Evolutionary conservation across 1,140 invertebrate genomes (phyloP), one percentile per base, ranked within the genome.

Genomic region (Tribolium madens): DNA sequence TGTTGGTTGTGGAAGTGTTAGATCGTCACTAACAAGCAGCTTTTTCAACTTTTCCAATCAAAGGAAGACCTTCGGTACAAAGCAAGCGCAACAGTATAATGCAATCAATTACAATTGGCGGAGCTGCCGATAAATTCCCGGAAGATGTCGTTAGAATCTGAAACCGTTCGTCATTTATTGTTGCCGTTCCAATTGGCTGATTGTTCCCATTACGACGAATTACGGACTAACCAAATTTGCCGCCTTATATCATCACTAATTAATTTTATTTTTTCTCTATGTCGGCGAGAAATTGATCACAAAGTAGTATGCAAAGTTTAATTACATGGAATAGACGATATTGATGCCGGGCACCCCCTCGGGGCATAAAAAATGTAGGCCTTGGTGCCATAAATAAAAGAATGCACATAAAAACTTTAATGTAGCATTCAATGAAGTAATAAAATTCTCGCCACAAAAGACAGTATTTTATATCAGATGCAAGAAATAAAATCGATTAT

Each of bases 81-180:
- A 52, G 69, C 73, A 64, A 76, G 14, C 64, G 52, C 64, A 68
- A 77, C 79, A 71, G 73, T 77, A 73, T 70, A 69, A 77, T 68
- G 80, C 79, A 81, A 82, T 82, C 80, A 80, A 82, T 81, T 81
- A 81, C 81, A 80, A 77, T 71, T 72, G 78, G 68, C 73, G 70
- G 57, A 48, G 76, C 21, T 77, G 75, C 47, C 68, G 70, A 77
- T 71, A 74, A 79, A 83, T 81, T 83, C 81, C 79, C 80, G 73
- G 73, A 78, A 81, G 82, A 82, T 80, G 70, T 82, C 78, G 80
- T 83, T 81, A 82, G 81, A 82, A 82, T 80, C 79, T 73, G 80
- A 82, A 77, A 82, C 77, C 73, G 77, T 81, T 81, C 75, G 74
- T 80, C 80, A 83, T 81, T 79, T 73, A 74, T 71, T 70, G 77